Conservation (phyloP, 2,888 invertebrate species). For the Theretra japonica region DNA sequence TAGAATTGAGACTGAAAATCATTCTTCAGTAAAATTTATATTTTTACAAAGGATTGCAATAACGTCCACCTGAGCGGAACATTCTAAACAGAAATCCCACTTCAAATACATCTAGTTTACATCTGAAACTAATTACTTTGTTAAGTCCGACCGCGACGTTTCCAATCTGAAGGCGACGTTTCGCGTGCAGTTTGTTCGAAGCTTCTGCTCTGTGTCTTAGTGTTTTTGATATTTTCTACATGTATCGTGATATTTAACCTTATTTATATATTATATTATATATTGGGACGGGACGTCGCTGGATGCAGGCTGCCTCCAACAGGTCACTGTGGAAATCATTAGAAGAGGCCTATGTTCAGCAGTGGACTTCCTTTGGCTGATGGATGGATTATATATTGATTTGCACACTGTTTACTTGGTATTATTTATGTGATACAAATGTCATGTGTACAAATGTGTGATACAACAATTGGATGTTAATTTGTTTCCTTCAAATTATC, state of each 20-base stretch:
- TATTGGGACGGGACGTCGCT: too few species aligned
- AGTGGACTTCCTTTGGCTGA: too few species aligned
- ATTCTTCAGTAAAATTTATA: too few species aligned
- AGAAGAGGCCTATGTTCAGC: too few species aligned
- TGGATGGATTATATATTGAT: too few species aligned
- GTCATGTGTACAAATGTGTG: too few species aligned
- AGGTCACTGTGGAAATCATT: too few species aligned
- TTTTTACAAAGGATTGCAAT: background rate
- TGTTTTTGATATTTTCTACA: background rate
- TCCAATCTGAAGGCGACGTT: constrained; percentile 48
- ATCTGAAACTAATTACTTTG: constrained; percentile 42
- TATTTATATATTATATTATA: background rate
- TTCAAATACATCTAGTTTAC: constrained; percentile 34
- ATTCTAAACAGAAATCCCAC: constrained; percentile 11
- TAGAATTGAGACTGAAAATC: too few species aligned
- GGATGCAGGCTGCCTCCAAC: too few species aligned
- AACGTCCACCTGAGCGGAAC: background rate
- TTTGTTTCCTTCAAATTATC: too few species aligned
- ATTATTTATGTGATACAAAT: too few species aligned
- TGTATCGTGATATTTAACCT: background rate
- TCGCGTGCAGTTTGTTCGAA: constrained; percentile 28
- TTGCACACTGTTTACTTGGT: background rate
- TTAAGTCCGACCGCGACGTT: constrained; percentile 41
- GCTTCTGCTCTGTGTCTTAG: constrained; percentile 12
- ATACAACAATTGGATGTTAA: too few species aligned